Conservation (phyloP, 1,140 invertebrate genomes). For the Ruditapes philippinarum region DNA sequence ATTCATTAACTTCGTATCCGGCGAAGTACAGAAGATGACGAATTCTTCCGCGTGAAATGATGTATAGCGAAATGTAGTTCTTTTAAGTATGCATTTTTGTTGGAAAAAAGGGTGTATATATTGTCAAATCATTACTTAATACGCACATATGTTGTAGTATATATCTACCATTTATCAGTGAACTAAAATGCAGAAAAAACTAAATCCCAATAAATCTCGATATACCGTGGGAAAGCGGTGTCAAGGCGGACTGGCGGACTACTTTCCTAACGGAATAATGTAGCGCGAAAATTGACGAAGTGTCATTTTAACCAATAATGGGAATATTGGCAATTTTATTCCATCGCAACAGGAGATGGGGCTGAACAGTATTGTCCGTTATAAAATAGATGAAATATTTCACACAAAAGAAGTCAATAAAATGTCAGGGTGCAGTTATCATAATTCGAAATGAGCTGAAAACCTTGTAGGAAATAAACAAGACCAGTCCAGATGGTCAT, state of each 20-base stretch:
- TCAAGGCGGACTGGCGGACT: not conserved
- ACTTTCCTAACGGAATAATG: constrained; percentile 41
- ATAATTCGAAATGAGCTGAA: not conserved
- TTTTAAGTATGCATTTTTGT: too few species aligned
- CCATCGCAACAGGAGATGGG: not conserved
- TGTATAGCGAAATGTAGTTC: not conserved
- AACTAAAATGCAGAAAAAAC: too few species aligned
- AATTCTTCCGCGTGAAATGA: too few species aligned
- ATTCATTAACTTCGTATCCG: constrained; percentile 10
- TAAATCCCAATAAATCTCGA: too few species aligned
- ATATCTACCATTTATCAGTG: too few species aligned
- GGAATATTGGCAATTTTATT: constrained; percentile 41
- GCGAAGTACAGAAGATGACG: not conserved
- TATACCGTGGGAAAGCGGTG: not conserved
- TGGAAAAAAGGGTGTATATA: too few species aligned
- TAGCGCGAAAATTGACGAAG: not conserved
- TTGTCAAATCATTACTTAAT: too few species aligned
- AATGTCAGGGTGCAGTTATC: not conserved
- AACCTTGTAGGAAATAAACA: constrained; percentile 14
- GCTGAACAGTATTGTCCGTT: constrained; percentile 16
- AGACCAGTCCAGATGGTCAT: not conserved
- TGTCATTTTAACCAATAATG: constrained; percentile 49
- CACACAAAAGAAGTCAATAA: constrained; percentile 56
- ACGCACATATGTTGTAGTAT: too few species aligned
- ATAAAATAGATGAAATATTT: constrained; percentile 33